Evolutionary conservation across 2,797 vertebrate species (phyloP).

Genomic region (Acanthornis magna): DNA sequence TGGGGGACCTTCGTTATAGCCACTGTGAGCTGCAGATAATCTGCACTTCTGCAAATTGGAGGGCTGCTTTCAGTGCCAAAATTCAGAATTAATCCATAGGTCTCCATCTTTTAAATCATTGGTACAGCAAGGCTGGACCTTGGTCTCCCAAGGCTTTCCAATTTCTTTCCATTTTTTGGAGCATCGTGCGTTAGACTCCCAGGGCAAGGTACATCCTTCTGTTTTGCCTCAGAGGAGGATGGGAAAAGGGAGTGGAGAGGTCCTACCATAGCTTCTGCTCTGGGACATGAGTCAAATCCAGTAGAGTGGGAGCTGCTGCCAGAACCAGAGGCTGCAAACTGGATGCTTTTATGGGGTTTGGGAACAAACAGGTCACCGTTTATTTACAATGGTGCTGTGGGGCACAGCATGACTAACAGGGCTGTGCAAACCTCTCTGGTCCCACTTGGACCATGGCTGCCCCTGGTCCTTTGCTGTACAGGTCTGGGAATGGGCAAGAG

Average conservation of each 20-base stretch:
- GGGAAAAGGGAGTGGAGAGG: not conserved
- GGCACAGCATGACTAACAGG: not conserved
- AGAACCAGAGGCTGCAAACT: not conserved
- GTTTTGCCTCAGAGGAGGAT: not conserved
- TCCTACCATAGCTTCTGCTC: not conserved
- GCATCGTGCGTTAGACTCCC: not conserved
- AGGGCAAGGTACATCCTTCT: not conserved
- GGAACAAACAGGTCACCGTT: fast-evolving
- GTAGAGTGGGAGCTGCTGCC: not conserved
- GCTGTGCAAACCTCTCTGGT: fast-evolving
- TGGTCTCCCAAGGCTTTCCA: not conserved
- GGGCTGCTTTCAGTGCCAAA: not conserved
- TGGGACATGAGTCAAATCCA: not conserved
- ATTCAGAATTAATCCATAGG: not conserved
- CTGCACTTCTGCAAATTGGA: not conserved
- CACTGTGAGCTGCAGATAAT: not conserved
- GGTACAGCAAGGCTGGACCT: not conserved
- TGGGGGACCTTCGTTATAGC: not conserved
- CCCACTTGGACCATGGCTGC: fast-evolving
- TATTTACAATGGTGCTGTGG: fast-evolving
- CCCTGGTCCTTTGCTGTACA: not conserved
- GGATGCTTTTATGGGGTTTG: not conserved
- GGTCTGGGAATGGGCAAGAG: not conserved
- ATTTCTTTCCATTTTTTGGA: not conserved
- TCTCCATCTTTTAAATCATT: not conserved